Evolutionary conservation across 2,113 vertebrate genomes (phyloP).

Genomic region (Atractosteus spatula): DNA sequence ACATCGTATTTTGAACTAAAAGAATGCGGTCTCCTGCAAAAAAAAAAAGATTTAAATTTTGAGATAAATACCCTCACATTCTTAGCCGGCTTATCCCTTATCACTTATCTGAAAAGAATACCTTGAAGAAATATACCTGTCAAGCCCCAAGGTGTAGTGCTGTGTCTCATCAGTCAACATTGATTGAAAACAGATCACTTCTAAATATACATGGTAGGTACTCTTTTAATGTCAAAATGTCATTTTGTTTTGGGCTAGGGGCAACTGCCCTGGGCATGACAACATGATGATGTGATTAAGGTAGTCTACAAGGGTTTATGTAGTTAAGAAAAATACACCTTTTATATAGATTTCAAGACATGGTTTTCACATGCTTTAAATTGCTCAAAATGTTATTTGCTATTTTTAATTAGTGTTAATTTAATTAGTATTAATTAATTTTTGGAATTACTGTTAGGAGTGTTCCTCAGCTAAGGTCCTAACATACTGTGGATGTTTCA

Average conservation of each 20-base stretch:
- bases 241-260: neutral
- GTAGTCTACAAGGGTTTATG: too few species aligned
- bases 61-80: neutral
- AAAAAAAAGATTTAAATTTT: neutral
- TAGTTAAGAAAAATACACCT: too few species aligned
- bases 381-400: too few species aligned
- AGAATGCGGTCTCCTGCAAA: neutral
- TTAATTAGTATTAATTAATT: too few species aligned
- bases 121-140: neutral
- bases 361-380: too few species aligned
- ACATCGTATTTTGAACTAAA: neutral
- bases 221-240: neutral
- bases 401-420: too few species aligned
- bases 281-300: neutral
- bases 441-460: too few species aligned
- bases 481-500: too few species aligned
- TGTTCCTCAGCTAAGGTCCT: too few species aligned
- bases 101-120: neutral
- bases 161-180: neutral
- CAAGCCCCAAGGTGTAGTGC: neutral
- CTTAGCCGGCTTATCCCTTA: neutral
- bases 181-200: slow-evolving; percentile 2
- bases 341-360: too few species aligned
- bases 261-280: neutral
- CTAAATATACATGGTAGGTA: neutral